Evolutionary conservation across 2,113 vertebrate genomes (phyloP).

Genomic region (Gavia stellata): DNA sequence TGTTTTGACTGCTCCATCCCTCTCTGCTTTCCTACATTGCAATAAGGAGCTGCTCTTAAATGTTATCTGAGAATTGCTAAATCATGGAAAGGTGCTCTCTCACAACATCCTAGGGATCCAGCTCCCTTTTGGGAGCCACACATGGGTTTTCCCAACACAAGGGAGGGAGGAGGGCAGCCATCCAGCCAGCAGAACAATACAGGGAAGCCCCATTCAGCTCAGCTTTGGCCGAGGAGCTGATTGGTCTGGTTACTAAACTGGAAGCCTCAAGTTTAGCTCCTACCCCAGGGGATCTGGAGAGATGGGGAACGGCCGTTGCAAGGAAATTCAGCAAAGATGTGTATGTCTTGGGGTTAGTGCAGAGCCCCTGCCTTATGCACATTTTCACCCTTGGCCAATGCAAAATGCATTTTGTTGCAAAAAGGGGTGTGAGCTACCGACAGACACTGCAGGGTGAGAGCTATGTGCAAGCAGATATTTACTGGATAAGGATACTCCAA

Average conservation of each 20-base stretch:
- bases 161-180: neutral
- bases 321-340: neutral
- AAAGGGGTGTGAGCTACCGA: neutral
- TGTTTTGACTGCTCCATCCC: neutral
- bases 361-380: neutral
- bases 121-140: neutral
- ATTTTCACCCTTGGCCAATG: neutral
- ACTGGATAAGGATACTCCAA: neutral
- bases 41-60: neutral
- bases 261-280: neutral
- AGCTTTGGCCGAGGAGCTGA: neutral
- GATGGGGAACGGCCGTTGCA: accelerated
- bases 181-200: neutral
- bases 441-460: neutral
- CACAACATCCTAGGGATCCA: neutral
- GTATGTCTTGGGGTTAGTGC: neutral
- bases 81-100: neutral
- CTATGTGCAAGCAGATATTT: neutral
- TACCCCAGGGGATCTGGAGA: neutral
- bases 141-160: neutral
- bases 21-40: neutral
- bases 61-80: neutral
- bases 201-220: neutral
- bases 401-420: neutral
- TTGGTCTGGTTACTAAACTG: neutral